Evolutionary conservation across 2,888 invertebrate species (phyloP), one percentile per base, ranked within the genome.

Genomic region (Idaea dimidiata): DNA sequence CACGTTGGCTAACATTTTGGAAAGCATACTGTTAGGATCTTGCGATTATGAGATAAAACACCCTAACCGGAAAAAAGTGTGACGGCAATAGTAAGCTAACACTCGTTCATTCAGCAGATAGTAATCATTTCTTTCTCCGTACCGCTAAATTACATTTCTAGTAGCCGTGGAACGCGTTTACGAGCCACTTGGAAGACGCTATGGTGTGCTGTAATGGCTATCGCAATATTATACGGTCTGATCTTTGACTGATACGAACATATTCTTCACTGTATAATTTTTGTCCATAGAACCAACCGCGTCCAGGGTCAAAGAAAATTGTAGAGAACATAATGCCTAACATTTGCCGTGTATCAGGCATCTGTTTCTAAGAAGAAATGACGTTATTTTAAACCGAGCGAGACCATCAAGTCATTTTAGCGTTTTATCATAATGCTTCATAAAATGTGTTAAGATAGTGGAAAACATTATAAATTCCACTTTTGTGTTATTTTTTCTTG

Each of bases 111-210:
- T 84, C 86, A 87, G 84, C 83, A 82, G 91, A 91, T 89, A 85
- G 85, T 79, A 81, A 89, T 91, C 88, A 79, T 81, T 84, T 87
- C 81, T 88, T 89, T 89, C 89, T 83, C 82, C 79, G 90, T 91
- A 89, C 91, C 89, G 91, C 91, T 90, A 91, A 89, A 91, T 89
- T 86, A 87, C 89, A 84, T 84, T 88, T 89, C 89, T 91, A 91
- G 91, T 89, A 89, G 91, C 89, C 81, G 84, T 84, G 86, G 84
- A 86, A 83, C 87, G 83, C 87, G 86, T 91, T 91, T 91, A 91
- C 86, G 90, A 90, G 87, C 86, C 81, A 87, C 88, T 90, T 90
- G 85, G 84, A 86, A 88, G 90, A 91, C 89, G 88, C 84, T 83
- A 84, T 86, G 80, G 83, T 88, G 84, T 86, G 83, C 85, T 82